Percentiles rank a stretch among this genome's conserved stretches.
Conservation (phyloP, 2,888 invertebrate genomes). For the Nemapogon koenigi region DNA sequence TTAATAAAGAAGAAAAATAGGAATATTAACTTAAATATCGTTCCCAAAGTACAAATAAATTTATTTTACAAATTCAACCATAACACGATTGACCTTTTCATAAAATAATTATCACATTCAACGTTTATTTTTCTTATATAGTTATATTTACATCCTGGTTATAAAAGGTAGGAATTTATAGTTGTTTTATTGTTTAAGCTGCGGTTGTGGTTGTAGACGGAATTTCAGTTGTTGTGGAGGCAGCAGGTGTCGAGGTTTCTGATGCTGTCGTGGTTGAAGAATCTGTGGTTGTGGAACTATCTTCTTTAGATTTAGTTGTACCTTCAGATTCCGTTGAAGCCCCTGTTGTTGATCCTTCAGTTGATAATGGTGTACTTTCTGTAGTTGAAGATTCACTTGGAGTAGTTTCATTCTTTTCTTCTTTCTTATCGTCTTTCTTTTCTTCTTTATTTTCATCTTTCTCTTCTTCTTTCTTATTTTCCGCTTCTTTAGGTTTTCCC, state of each 20-base stretch:
- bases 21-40: too few relatives aligned
- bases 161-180: neutral
- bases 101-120: too few relatives aligned
- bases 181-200: neutral
- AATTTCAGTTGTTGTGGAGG: neutral
- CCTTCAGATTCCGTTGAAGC: constrained; percentile 10
- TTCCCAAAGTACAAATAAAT: too few relatives aligned
- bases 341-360: constrained; percentile 8
- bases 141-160: neutral
- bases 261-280: neutral
- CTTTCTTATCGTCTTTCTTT: constrained; percentile 7
- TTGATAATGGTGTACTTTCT: constrained; percentile 10
- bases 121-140: neutral
- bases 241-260: neutral
- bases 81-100: too few relatives aligned
- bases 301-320: neutral
- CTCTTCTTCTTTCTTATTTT: neutral
- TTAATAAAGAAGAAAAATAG: too few relatives aligned
- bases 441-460: neutral
- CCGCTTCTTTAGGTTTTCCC: constrained; percentile 4
- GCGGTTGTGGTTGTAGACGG: neutral
- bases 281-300: neutral
- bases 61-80: too few relatives aligned
- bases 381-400: constrained; percentile 12
- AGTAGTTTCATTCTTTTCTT: constrained; percentile 10